Evolutionary conservation across 2,888 invertebrate genomes (phyloP), one percentile per base, ranked within the genome.

Genomic region (Crepidodera aurea): DNA sequence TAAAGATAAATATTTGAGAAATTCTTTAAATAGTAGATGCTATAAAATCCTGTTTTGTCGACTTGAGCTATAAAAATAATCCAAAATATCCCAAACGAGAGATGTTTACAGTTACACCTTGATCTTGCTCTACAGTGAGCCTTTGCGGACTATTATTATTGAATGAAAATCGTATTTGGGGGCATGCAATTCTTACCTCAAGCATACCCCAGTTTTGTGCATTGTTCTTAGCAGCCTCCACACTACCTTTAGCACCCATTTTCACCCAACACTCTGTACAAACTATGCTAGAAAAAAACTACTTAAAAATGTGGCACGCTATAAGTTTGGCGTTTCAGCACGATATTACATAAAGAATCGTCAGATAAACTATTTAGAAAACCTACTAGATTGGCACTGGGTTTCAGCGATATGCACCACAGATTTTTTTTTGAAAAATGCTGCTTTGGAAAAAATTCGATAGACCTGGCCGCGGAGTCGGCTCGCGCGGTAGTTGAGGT

Each of bases 191-290:
- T 51, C 85, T 85, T 87, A 90, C 90, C 90, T 90, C 90, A 79
- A 89, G 84, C 83, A 89, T 89, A 84, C 88, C 89, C 90, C 90
- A 90, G 84, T 88, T 89, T 85, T 90, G 71, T 83, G 90, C 87
- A 84, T 90, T 89, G 85, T 89, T 87, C 87, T 90, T 90, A 81
- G 88, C 89, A 79, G 90, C 90, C 82, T 90, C 90, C 82, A 90
- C 90, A 86, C 90, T 90, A 82, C 90, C 90, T 86, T 90, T 90
- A 82, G 90, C 90, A 83, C 90, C 90, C 90, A 90, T 90, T 81
- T 83, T 69, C 37, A 60, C 62, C 29, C 54, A 60, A 58, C 59
- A 60, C 60, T 60, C 60, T 57, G 50, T 65, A 53, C 37, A 15
- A 53, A 61, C 60, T 58, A 61, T 16, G 39, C 54, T 40, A 39